Percentiles rank a stretch among this genome's conserved stretches.
Evolutionary conservation across 2,797 vertebrate genomes (phyloP).

Genomic region (Aldrovandia affinis): DNA sequence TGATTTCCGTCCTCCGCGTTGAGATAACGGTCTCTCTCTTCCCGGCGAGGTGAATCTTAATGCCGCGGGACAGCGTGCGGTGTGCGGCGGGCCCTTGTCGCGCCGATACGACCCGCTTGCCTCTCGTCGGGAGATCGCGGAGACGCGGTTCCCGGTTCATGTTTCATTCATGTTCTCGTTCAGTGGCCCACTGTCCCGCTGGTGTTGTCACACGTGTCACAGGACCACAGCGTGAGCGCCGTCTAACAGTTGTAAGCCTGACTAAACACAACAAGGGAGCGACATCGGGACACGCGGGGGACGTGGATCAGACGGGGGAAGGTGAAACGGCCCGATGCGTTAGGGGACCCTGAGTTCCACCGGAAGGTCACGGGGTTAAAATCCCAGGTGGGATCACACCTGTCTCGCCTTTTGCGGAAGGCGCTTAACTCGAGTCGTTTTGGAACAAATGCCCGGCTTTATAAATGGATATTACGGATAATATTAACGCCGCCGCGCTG

Average conservation of each 20-base stretch:
- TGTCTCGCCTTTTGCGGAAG: background rate
- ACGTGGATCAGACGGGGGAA: background rate
- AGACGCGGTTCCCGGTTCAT: background rate
- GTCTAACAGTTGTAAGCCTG: background rate
- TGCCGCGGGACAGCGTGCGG: background rate
- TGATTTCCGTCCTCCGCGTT: background rate
- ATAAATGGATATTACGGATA: background rate
- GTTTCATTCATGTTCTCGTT: slow-evolving; percentile 13
- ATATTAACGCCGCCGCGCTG: background rate
- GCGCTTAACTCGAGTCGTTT: background rate
- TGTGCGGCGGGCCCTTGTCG: background rate
- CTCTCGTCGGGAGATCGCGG: background rate
- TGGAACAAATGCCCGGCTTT: no score
- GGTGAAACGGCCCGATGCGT: background rate
- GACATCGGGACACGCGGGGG: background rate
- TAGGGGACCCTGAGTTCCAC: background rate
- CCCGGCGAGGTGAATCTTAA: background rate
- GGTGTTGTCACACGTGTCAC: background rate
- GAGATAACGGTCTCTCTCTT: background rate
- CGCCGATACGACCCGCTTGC: background rate
- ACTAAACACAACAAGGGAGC: background rate
- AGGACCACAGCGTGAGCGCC: background rate
- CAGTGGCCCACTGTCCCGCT: background rate
- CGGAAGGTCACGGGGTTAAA: background rate
- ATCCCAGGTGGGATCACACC: background rate